Evolutionary conservation across 2,888 invertebrate genomes (phyloP).

Genomic region (Dendrolimus pini): DNA sequence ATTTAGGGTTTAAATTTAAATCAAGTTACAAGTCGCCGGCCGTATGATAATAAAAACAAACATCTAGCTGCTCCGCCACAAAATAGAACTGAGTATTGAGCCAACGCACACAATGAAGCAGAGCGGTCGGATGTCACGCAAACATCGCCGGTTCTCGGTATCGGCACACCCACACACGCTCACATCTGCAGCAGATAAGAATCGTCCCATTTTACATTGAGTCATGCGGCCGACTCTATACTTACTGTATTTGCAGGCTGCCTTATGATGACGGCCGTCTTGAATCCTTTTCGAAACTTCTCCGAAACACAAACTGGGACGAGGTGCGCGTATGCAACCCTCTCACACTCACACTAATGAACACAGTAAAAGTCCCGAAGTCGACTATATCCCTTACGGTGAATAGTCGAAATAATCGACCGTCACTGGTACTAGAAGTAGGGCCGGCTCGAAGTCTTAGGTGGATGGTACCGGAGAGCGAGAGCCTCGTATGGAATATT

Average conservation of each 20-base stretch:
- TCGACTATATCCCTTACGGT: constrained; percentile 29
- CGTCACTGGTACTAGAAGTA: constrained; percentile 37
- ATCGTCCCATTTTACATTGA: constrained; percentile 74
- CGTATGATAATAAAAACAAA: constrained; percentile 76
- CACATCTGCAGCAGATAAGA: constrained; percentile 61
- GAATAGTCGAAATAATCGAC: constrained; percentile 37
- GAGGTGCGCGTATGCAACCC: constrained; percentile 56
- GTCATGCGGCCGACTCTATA: constrained; percentile 63
- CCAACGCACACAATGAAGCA: constrained; percentile 52
- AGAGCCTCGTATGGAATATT: constrained; percentile 53
- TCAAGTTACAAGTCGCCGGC: constrained; percentile 51
- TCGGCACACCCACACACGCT: constrained; percentile 46
- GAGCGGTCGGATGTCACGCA: constrained; percentile 67
- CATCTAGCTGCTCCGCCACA: constrained; percentile 66
- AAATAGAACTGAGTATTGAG: constrained; percentile 74
- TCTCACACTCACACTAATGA: constrained; percentile 37
- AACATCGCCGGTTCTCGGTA: constrained; percentile 30
- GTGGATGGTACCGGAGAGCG: constrained; percentile 44
- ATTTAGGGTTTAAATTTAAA: constrained; percentile 20
- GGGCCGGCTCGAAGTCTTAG: constrained; percentile 32
- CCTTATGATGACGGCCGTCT: constrained; percentile 75
- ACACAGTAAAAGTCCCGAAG: constrained; percentile 22
- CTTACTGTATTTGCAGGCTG: constrained; percentile 74
- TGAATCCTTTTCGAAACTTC: constrained; percentile 57
- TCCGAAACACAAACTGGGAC: constrained; percentile 51